These are phyloP conservation scores for Tenodera sinensis DNA, from an alignment of 2,888 invertebrate genomes.

Conservation along the genomic window DNA sequence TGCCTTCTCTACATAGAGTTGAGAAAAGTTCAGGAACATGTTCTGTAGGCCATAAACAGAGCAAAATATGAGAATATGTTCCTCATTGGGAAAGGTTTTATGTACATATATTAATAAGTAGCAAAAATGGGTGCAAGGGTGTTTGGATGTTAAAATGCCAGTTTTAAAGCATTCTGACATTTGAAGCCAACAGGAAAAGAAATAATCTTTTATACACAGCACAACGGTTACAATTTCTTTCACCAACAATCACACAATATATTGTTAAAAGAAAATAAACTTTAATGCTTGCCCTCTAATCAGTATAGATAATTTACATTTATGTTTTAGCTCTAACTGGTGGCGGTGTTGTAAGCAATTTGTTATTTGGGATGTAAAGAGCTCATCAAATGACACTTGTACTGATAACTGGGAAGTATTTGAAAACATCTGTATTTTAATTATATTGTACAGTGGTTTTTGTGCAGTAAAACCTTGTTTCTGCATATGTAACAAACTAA, in stretches of 20 bases:
- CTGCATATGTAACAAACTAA: neutral
- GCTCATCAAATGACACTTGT: neutral
- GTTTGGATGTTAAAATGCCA: neutral
- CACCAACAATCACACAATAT: neutral
- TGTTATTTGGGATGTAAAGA: neutral
- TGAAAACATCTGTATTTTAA: neutral
- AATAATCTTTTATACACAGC: neutral
- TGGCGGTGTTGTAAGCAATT: neutral
- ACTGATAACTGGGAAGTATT: neutral
- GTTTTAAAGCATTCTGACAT: neutral
- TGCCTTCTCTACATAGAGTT: neutral
- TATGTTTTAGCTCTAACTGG: neutral
- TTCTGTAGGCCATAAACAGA: neutral
- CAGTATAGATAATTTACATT: neutral
- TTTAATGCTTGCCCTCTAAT: neutral
- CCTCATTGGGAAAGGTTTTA: neutral
- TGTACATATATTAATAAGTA: neutral
- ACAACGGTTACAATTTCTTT: neutral
- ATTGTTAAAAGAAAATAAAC: neutral
- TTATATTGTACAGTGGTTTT: neutral
- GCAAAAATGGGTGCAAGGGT: neutral
- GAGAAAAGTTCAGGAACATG: neutral
- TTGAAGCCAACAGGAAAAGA: neutral
- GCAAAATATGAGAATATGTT: neutral
- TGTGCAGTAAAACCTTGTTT: constrained; percentile 3